A percentile compares a stretch with the other conserved stretches of the same genome.
Conservation (phyloP, 2,113 vertebrate species). For the Candoia aspera region DNA sequence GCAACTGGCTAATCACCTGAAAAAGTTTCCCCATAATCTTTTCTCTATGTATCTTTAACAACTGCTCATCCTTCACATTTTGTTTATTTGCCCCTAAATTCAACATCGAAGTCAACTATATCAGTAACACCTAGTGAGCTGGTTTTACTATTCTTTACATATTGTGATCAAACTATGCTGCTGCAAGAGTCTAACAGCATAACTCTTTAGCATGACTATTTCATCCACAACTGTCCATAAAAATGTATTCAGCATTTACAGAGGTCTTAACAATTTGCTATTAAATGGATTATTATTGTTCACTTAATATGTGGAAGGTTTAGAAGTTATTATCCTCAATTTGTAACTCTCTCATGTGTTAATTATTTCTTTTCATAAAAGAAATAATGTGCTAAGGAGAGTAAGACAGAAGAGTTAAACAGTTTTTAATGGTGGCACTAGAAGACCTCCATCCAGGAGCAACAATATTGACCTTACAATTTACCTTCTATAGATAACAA, state of each 20-base stretch:
- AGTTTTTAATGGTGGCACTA: not conserved
- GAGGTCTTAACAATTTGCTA: constrained; percentile 6
- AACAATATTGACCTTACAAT: constrained; percentile 15
- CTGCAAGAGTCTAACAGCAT: not conserved
- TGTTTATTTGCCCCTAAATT: not conserved
- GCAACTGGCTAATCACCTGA: not conserved
- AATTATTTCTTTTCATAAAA: not conserved
- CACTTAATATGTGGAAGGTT: not conserved
- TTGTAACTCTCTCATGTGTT: not conserved
- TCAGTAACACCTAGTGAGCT: not conserved
- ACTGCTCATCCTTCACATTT: not conserved
- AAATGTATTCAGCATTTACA: constrained; percentile 22
- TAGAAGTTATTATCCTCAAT: not conserved
- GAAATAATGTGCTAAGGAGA: not conserved
- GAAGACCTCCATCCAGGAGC: not conserved
- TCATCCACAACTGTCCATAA: constrained; percentile 35
- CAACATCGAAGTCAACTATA: not conserved
- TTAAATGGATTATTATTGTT: not conserved
- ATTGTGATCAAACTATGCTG: constrained; percentile 50
- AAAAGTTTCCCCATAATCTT: not conserved
- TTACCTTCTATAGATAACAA: not conserved
- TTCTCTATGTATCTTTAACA: not conserved
- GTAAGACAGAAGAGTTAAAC: not conserved
- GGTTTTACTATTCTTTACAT: not conserved
- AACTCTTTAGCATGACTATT: constrained; percentile 42